Conservation (phyloP, 2,797 vertebrate genomes). For the Spinus pinus region DNA sequence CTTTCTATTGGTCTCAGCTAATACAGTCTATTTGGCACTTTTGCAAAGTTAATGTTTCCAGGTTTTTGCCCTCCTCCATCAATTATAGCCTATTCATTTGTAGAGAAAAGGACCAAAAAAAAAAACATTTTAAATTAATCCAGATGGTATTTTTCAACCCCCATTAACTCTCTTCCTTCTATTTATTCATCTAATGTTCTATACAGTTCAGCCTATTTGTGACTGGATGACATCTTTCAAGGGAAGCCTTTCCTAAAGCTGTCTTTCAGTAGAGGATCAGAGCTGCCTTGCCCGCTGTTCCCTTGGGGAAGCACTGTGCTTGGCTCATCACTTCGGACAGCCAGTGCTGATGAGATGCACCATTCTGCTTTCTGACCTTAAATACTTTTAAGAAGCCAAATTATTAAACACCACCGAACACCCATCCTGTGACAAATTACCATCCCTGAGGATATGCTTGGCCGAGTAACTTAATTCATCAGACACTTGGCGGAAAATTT, state of each 20-base stretch:
- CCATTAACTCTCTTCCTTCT: not conserved
- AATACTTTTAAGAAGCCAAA: not conserved
- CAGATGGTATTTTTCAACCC: not conserved
- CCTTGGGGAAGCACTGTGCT: fast-evolving
- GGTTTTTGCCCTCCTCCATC: not conserved
- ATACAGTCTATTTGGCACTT: not conserved
- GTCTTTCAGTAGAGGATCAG: not conserved
- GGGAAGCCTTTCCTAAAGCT: not conserved
- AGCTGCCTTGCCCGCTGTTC: fast-evolving
- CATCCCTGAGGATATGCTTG: fast-evolving
- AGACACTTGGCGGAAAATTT: not conserved
- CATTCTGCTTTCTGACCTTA: not conserved
- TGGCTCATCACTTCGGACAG: not conserved
- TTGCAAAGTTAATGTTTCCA: not conserved
- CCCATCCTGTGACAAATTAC: not conserved
- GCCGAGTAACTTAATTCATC: not conserved
- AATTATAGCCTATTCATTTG: not conserved
- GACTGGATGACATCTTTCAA: not conserved
- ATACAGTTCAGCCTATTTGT: not conserved
- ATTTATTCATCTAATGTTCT: not conserved
- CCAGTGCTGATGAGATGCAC: fast-evolving
- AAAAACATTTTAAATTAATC: not conserved
- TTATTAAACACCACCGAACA: not conserved
- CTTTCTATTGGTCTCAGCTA: not conserved
- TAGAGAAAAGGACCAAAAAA: not conserved